phyloP scores from a whole-genome alignment of 2,797 vertebrate species.

The Peromyscus eremicus region DNA sequence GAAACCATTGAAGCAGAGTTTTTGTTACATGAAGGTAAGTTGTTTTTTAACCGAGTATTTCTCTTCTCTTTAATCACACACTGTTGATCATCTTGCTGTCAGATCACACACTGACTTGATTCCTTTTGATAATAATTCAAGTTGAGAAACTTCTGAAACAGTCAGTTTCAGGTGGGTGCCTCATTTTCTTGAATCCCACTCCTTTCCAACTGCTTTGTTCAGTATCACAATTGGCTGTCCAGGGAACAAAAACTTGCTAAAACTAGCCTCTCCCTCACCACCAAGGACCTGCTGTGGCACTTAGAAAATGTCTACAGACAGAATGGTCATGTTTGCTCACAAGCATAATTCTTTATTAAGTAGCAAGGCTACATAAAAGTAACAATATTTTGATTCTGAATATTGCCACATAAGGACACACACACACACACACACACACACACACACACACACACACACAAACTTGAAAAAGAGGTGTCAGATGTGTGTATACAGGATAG shows the following conservation, averaged over 20 bases:
- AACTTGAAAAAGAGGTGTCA: neutral
- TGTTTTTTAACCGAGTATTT: neutral
- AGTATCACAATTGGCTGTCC: neutral
- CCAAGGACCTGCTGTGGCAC: neutral
- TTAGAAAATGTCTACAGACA: slow-evolving; percentile 4
- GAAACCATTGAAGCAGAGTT: neutral
- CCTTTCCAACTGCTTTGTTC: neutral
- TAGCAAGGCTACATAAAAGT: neutral
- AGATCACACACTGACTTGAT: neutral
- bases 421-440: neutral
- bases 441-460: too few species aligned
- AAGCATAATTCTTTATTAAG: slow-evolving; percentile 12
- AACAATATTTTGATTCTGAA: neutral
- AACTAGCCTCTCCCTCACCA: neutral
- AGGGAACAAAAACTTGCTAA: neutral
- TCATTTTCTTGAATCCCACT: neutral
- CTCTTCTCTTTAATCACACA: neutral
- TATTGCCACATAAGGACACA: neutral
- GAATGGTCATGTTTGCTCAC: slow-evolving; percentile 26
- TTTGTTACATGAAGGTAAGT: slow-evolving; percentile 14
- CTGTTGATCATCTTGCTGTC: neutral
- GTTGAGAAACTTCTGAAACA: neutral
- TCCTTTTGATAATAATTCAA: slow-evolving; percentile 9
- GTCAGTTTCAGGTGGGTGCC: neutral
- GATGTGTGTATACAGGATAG: neutral